Conservation (phyloP, 2,888 invertebrate genomes). For the Teinopalpus imperialis region DNA sequence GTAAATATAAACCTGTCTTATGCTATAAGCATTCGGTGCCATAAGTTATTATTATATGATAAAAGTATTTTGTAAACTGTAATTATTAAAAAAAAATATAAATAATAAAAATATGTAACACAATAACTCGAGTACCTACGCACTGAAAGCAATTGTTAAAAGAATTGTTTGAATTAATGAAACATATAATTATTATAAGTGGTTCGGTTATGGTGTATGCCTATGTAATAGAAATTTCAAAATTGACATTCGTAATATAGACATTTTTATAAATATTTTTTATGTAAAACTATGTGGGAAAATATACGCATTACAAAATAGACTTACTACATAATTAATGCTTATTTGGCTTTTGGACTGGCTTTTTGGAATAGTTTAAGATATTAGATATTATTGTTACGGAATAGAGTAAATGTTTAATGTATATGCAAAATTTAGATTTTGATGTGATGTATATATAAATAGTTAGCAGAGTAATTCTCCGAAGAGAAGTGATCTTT, state of each 20-base stretch:
- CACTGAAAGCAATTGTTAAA: slow-evolving; percentile 26
- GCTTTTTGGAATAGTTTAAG: slow-evolving; percentile 68
- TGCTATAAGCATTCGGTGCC: slow-evolving; percentile 80
- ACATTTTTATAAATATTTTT: slow-evolving; percentile 50
- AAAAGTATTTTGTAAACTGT: slow-evolving; percentile 56
- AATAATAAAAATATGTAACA: slow-evolving; percentile 23
- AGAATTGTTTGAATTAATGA: slow-evolving; percentile 20
- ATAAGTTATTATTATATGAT: slow-evolving; percentile 67
- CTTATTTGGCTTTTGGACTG: slow-evolving; percentile 73
- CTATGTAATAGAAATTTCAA: slow-evolving; percentile 25
- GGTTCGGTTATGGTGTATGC: slow-evolving; percentile 35
- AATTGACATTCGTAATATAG: slow-evolving; percentile 31
- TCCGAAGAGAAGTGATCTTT: slow-evolving; percentile 41
- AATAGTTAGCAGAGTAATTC: slow-evolving; percentile 28
- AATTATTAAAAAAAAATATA: slow-evolving; percentile 27
- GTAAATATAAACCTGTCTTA: slow-evolving; percentile 54
- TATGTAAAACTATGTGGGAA: slow-evolving; percentile 78
- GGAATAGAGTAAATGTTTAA: slow-evolving; percentile 36
- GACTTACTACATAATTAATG: slow-evolving; percentile 59
- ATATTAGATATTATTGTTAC: slow-evolving; percentile 55
- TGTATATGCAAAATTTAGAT: slow-evolving; percentile 25
- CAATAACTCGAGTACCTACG: slow-evolving; percentile 26
- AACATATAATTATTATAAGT: slow-evolving; percentile 23
- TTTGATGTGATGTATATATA: slow-evolving; percentile 34
- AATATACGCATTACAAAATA: slow-evolving; percentile 79